phyloP scores from a whole-genome alignment of 1,140 invertebrate genomes.

The Apolygus lucorum region DNA sequence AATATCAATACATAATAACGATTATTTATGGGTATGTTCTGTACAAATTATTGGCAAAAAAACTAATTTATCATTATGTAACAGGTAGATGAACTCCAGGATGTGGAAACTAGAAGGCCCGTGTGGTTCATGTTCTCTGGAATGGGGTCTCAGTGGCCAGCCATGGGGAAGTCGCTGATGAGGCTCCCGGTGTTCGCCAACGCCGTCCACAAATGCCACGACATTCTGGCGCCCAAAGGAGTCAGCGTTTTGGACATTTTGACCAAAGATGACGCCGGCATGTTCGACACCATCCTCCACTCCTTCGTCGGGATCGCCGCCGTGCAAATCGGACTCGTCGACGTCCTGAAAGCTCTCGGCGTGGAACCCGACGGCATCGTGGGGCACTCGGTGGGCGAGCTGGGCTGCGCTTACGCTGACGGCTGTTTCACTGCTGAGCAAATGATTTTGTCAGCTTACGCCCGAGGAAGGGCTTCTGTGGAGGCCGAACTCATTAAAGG shows the following conservation, averaged over 20 bases:
- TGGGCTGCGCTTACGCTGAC: constrained; percentile 62
- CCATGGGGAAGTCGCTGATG: constrained; percentile 54
- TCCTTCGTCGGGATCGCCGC: constrained; percentile 67
- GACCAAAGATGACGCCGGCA: constrained; percentile 46
- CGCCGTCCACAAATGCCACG: constrained; percentile 50
- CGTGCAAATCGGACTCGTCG: constrained; percentile 62
- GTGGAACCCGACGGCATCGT: constrained; percentile 55
- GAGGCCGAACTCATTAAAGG: constrained; percentile 45
- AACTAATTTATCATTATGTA: no score
- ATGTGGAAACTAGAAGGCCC: constrained; percentile 50
- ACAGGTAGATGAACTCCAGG: no score
- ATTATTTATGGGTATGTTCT: no score
- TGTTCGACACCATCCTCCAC: constrained; percentile 51
- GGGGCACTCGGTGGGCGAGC: constrained; percentile 59
- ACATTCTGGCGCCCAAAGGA: constrained; percentile 46
- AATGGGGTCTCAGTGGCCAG: constrained; percentile 57
- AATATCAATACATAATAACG: no score
- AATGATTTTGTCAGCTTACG: constrained; percentile 53
- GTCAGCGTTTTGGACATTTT: constrained; percentile 55
- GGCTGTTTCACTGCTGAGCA: constrained; percentile 57
- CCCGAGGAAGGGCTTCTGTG: constrained; percentile 50
- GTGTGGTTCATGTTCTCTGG: constrained; percentile 68
- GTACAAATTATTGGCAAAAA: no score
- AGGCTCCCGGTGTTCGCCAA: constrained; percentile 54
- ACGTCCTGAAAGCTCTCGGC: constrained; percentile 45